Base-by-base conservation (phyloP, 2,888 invertebrate genomes). In the Cecidostiba fungosa region DNA sequence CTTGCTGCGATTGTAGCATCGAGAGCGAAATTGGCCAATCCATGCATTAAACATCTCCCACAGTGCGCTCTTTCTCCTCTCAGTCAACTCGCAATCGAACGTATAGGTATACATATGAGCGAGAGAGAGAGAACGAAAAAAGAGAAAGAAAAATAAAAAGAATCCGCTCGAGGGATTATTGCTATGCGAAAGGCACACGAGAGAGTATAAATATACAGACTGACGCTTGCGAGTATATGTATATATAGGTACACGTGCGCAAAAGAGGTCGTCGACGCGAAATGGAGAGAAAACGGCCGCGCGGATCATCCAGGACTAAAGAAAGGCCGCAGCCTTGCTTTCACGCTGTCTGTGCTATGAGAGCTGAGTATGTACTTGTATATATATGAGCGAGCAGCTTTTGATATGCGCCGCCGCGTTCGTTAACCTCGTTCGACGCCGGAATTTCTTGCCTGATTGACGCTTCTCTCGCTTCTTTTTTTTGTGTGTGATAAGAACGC, bases 271-370 rank as follows among this genome's bases (percentile, higher is more conserved):
- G 78, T 66, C 66, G 84, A 79, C 76, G 50, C 80, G 84, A 62
- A 70, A 62, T 50, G 81, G 74, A 77, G 80, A 78, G 80, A 78
- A 80, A 84, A 81, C 72, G 77, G 12, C 16, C 62, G 83, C 66
- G 50, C 77, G 77, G 70, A 84, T 84, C 76, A 81, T 85, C 85
- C 85, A 81, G 77, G 76, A 76, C 85, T 73, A 36, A 77, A 82
- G 81, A 85, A 81, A 82, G 77, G 82, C 85, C 76, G 74, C 84
- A 76, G 77, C 81, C 77, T 85, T 81, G 85, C 85, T 85, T 85
- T 85, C 83, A 70, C 76, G 54, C 54, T 32, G 70, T 14, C 32
- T 29, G 43, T 62, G 23, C 54, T 50, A 26, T 62, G 32, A 47
- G n/a, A 26, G 32, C n/a, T n/a, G n/a, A 66, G 26, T 39, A 23